Evolutionary conservation across 2,888 invertebrate species (phyloP).

Genomic region (Drosophila affinis): DNA sequence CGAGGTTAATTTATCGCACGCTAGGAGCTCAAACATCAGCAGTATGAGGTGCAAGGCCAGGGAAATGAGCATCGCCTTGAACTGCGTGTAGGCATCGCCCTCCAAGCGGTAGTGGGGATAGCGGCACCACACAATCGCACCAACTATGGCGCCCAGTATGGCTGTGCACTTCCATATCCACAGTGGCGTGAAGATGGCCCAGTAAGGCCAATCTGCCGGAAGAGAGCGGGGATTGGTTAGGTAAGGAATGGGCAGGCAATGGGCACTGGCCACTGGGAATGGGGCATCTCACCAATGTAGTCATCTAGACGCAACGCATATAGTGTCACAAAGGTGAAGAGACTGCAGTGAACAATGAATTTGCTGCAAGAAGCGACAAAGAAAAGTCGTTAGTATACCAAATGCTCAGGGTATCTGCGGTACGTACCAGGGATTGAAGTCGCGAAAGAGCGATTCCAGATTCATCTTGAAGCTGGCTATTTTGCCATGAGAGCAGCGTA

Average conservation of each 20-base stretch:
- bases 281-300: conserved; percentile 85
- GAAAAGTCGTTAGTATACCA: neutral
- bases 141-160: conserved; percentile 94
- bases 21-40: conserved; percentile 97
- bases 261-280: no score
- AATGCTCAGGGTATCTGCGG: neutral
- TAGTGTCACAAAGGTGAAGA: conserved; percentile 95
- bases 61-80: conserved; percentile 98
- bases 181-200: conserved; percentile 97
- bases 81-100: conserved; percentile 98
- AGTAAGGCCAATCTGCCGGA: conserved; percentile 92
- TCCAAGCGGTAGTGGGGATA: conserved; percentile 98
- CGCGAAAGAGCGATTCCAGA: conserved; percentile 94
- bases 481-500: conserved; percentile 25
- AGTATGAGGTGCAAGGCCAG: conserved; percentile 96
- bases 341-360: conserved; percentile 97
- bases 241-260: neutral
- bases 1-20: conserved; percentile 97
- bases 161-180: conserved; percentile 99
- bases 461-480: conserved; percentile 86
- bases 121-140: conserved; percentile 97
- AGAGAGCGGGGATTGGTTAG: neutral
- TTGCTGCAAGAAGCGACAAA: conserved; percentile 88
- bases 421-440: conserved; percentile 94
- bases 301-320: conserved; percentile 96